phyloP scores from a whole-genome alignment of 2,113 vertebrate genomes.

The Protobothrops flavoviridis region DNA sequence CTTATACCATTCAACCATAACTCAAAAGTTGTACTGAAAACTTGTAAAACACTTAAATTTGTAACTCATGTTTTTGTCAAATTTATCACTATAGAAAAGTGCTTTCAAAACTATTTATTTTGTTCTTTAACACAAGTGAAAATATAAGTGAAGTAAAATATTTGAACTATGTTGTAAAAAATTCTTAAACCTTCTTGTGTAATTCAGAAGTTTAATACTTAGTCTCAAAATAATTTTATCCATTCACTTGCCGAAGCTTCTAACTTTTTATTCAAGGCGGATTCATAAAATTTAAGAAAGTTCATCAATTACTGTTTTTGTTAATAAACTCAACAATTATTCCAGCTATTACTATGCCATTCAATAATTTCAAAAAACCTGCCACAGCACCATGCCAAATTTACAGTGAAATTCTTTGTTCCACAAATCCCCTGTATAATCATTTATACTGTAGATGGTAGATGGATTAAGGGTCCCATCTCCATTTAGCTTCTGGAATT shows the following conservation, averaged over 20 bases:
- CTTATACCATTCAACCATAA: neutral
- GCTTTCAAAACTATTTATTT: neutral
- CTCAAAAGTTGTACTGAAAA: neutral
- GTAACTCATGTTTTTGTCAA: neutral
- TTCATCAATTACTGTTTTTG: neutral
- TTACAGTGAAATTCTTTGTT: neutral
- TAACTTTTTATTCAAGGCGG: neutral
- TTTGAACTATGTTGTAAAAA: neutral
- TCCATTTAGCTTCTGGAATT: neutral
- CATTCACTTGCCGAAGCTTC: neutral
- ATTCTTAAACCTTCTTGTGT: neutral
- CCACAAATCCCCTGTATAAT: neutral
- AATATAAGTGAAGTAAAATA: neutral
- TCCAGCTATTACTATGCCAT: neutral
- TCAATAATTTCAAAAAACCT: rapidly evolving
- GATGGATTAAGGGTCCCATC: rapidly evolving
- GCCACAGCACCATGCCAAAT: neutral
- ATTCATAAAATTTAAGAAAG: neutral
- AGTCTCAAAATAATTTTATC: neutral
- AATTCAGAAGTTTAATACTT: neutral
- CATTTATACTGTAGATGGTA: neutral
- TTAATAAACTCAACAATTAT: neutral
- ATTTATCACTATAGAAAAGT: neutral
- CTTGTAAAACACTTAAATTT: neutral
- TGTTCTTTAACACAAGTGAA: neutral